phyloP scores from a whole-genome alignment of 2,888 invertebrate genomes.

The Melinaea menophilus region DNA sequence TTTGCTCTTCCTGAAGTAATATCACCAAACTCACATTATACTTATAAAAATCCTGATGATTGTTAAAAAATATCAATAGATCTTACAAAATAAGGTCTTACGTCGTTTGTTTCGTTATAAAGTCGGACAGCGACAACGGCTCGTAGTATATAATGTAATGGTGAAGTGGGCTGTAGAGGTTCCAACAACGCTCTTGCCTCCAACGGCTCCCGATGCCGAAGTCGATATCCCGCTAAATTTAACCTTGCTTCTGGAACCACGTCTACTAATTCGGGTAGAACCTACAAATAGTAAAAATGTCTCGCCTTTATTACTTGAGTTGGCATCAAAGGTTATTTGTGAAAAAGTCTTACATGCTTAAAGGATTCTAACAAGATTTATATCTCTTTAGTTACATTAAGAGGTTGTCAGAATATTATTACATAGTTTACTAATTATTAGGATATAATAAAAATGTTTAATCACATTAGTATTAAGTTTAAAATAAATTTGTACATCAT shows the following conservation, averaged over 20 bases:
- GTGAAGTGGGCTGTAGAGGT: constrained; percentile 94
- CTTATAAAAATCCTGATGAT: too few relatives aligned
- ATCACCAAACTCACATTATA: constrained; percentile 74
- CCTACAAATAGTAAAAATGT: constrained; percentile 43
- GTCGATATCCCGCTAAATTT: constrained; percentile 96
- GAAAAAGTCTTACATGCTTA: too few relatives aligned
- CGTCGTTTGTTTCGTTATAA: constrained; percentile 94
- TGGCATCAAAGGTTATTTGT: too few relatives aligned
- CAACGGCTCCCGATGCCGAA: constrained; percentile 91
- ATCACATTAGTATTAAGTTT: too few relatives aligned
- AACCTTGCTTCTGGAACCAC: constrained; percentile 97
- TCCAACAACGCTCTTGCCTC: constrained; percentile 94
- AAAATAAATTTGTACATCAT: too few relatives aligned
- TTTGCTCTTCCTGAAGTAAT: constrained; percentile 86
- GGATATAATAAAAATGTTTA: too few relatives aligned
- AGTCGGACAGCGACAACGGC: constrained; percentile 96
- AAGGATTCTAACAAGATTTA: too few relatives aligned
- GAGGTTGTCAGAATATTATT: too few relatives aligned
- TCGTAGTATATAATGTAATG: constrained; percentile 97
- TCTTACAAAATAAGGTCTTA: constrained; percentile 70
- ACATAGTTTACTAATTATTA: too few relatives aligned
- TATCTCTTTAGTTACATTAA: too few relatives aligned
- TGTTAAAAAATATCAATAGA: too few relatives aligned
- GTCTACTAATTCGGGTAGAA: constrained; percentile 93
- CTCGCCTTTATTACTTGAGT: neutral